Evolutionary conservation across 2,888 invertebrate genomes (phyloP), one percentile per base, ranked within the genome.

Genomic region (Drosophila prostipennis): DNA sequence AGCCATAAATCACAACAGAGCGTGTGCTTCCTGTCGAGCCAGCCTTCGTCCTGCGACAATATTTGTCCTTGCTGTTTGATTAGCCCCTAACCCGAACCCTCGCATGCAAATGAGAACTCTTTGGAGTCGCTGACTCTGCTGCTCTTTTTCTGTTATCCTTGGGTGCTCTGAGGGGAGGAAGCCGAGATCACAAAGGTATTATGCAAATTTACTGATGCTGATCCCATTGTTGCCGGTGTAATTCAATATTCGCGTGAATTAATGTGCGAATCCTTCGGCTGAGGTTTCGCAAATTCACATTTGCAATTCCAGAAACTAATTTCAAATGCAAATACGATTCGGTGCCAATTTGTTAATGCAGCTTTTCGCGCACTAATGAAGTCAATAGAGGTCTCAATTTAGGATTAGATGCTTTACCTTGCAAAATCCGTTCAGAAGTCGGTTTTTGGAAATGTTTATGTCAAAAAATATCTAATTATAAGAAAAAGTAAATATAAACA

Each of bases 21-120:
- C 91, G 91, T 91, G 91, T 91, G 91, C 86, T 91, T 90, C 87
- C 89, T 90, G 91, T 88, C 91, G 71, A 2, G 26, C 40, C 51
- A 45, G 45, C 34, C 40, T 40, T 29, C 32, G 42, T 58, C 36
- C 46, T 56, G 48, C 57, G 32, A 65, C 77, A 75, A 52, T 72
- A 74, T 85, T 79, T 77, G 63, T 78, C 69, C 74, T 49, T 71
- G 70, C 57, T 70, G 54, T 78, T 80, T 87, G 81, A 86, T 80
- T 86, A 73, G 82, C 54, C 70, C 71, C 52, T 61, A 32, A 42
- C 36, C 64, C 70, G 23, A 39, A 40, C 37, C 59, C 48, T 37
- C 23, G 46, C 72, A 76, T 84, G 76, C 72, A 76, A 75, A 85
- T 78, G 40, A 59, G 55, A 46, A 32, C 61, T 26, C 42, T 43